Conservation (phyloP, 2,888 invertebrate genomes). For the Conus canariensis region DNA sequence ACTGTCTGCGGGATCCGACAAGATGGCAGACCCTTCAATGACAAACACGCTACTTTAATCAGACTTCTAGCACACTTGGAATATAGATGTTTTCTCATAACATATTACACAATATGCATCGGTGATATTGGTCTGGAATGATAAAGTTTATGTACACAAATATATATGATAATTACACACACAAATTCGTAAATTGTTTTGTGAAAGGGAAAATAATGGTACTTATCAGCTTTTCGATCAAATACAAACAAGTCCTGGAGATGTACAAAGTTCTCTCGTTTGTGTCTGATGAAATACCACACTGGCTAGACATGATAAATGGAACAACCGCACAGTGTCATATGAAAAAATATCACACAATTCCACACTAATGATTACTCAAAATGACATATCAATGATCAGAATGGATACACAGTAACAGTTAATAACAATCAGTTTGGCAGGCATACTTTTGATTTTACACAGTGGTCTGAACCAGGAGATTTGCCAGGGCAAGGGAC, state of each 20-base stretch:
- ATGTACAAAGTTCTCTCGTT: not conserved
- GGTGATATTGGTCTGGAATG: constrained; percentile 26
- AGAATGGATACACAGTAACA: too few relatives aligned
- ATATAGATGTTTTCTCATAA: constrained; percentile 2
- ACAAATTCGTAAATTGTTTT: not conserved
- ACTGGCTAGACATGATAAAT: too few relatives aligned
- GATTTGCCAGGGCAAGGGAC: too few relatives aligned
- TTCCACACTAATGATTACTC: too few relatives aligned
- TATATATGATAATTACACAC: not conserved
- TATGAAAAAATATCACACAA: too few relatives aligned
- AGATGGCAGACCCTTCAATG: not conserved
- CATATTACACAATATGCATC: constrained; percentile 24
- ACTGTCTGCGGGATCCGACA: not conserved
- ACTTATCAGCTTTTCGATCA: not conserved
- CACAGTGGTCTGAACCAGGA: too few relatives aligned
- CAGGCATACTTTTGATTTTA: too few relatives aligned
- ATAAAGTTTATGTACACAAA: constrained; percentile 26
- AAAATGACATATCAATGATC: too few relatives aligned
- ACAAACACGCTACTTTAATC: not conserved
- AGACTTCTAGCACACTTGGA: constrained; percentile 17
- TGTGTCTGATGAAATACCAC: not conserved
- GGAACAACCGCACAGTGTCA: too few relatives aligned
- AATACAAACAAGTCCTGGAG: not conserved
- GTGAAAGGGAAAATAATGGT: not conserved
- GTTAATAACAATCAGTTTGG: not conserved